Evolutionary conservation across 2,113 vertebrate genomes (phyloP).

Genomic region (Macrotus californicus): DNA sequence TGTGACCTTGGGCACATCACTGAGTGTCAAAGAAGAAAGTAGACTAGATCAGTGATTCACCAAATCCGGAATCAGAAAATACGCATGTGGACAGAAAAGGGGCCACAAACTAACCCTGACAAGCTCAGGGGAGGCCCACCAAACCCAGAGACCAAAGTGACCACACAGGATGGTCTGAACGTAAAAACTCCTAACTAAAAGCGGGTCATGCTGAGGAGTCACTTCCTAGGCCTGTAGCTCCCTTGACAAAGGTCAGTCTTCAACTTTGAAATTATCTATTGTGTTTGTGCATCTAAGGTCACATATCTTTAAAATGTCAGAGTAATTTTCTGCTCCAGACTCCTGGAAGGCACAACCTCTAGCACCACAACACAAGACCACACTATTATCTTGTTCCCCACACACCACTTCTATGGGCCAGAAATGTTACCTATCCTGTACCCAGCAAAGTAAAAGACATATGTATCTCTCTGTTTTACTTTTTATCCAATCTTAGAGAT

Average conservation of each 20-base stretch:
- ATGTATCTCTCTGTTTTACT: background rate
- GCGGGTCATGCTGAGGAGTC: background rate
- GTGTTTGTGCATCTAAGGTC: background rate
- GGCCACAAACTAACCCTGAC: background rate
- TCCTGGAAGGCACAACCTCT: background rate
- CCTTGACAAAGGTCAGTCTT: background rate
- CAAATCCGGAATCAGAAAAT: conserved; percentile 25
- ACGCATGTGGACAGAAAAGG: background rate
- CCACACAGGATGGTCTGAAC: background rate
- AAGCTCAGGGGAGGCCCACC: background rate
- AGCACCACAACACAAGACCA: background rate
- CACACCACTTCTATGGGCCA: background rate
- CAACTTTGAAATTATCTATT: background rate
- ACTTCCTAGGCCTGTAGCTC: background rate
- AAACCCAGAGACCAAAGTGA: background rate
- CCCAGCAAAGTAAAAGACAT: background rate
- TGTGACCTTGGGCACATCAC: background rate
- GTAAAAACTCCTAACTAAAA: background rate
- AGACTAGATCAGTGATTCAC: background rate
- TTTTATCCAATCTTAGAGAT: background rate
- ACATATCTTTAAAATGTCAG: too few relatives aligned
- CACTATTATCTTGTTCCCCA: background rate
- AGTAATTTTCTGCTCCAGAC: background rate
- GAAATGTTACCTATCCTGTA: background rate
- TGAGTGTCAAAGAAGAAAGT: background rate